Base-by-base conservation (phyloP, 1,140 invertebrate genomes). In the Drosophila carrolli region DNA sequence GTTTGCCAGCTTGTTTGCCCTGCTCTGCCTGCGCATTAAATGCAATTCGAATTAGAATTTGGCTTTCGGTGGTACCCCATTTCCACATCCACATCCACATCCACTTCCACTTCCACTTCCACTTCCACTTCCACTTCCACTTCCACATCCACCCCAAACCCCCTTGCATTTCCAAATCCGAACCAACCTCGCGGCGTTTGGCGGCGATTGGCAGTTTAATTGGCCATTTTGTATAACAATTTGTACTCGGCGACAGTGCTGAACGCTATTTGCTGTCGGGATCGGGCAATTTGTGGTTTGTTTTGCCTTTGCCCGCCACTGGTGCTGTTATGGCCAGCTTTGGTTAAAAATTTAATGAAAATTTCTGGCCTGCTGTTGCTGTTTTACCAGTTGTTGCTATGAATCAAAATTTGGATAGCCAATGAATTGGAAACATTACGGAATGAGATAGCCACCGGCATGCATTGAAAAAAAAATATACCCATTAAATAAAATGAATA, bases 41-140 rank as follows among this genome's bases (percentile, higher is more conserved):
- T 67, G 73, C 73, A 75, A 67, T 75, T 75, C 29, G 41, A 59
- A 75, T 75, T 75, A 46, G 71, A 75, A 75, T 65, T 74, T 75
- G 40, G 71, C 43, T 75, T 47, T 59, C 10, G 56, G 11, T 19
- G 47, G 41, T 46, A 5, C 47, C 47, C 23, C 2, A 27, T 6
- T 29, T 48, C 23, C 37, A 37, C 7, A 10, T 38, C 37, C 10
- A 10, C 37, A 38, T 23, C 23, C 23, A 23, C 4, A 38, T 23
- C 23, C 23, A 23, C 4, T n/a, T n/a, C n/a, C n/a, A n/a, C n/a
- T n/a, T n/a, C 23, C 2, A 27, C 3, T 29, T 48, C 23, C 37
- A 37, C 7, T 2, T 38, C 37, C 10, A 10, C 37, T n/a, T n/a
- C 23, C 2, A 27, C 3, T 29, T 48, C 23, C 37, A 37, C 7